Conservation (phyloP, 2,113 vertebrate species). For the Edolisoma coerulescens region DNA sequence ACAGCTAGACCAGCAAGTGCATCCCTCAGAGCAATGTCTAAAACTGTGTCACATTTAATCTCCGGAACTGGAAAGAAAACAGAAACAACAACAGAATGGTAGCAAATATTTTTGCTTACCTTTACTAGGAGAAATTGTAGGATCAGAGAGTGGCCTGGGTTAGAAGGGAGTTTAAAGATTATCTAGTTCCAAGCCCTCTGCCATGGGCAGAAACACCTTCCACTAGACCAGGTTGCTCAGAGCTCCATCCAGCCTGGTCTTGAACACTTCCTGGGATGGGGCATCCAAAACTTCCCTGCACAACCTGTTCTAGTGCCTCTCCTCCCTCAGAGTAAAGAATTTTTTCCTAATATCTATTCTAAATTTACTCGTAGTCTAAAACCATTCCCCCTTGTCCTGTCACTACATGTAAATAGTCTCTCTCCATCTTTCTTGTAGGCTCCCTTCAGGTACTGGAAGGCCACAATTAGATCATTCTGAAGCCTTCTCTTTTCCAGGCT, state of each 20-base stretch:
- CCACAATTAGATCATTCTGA: rapidly evolving
- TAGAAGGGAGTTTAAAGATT: neutral
- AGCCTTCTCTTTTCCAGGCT: neutral
- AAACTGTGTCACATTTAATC: neutral
- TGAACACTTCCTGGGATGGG: neutral
- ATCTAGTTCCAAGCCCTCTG: neutral
- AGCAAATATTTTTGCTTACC: neutral
- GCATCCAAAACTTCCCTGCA: neutral
- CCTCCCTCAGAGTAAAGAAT: neutral
- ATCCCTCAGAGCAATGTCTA: neutral
- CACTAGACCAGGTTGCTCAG: neutral
- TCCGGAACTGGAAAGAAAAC: neutral
- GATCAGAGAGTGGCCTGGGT: neutral
- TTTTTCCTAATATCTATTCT: neutral
- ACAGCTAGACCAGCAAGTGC: neutral
- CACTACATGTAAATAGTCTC: neutral
- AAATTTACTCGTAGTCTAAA: neutral
- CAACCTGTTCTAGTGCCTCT: neutral
- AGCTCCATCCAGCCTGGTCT: neutral
- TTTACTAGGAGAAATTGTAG: neutral
- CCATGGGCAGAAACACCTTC: neutral
- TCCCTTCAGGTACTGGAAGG: neutral
- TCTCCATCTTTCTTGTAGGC: neutral
- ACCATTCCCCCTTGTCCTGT: neutral
- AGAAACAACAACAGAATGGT: neutral